Evolutionary conservation across 2,797 vertebrate genomes (phyloP), one percentile per base, ranked within the genome.

Genomic region (Aphelocoma californica): DNA sequence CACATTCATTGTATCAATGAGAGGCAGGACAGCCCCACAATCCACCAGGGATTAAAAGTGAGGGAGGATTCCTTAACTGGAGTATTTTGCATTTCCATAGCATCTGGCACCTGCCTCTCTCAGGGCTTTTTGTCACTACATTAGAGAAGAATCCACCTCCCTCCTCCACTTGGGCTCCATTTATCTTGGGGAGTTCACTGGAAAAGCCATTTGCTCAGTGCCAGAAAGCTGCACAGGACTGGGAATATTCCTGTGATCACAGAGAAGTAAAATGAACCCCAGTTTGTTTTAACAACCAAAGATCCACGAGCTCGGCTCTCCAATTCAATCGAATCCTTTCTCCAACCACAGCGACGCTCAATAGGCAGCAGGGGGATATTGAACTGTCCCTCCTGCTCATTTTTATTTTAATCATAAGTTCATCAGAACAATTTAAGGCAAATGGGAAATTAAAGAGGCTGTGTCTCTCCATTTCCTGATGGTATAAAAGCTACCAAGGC

Each of bases 391-490:
- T 54, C 28, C 66, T 47, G 58, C 60, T 65, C 50, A 7, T 51
- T 85, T 91, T 96, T 84, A 92, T 86, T 91, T 92, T 84, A 93
- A 86, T 92, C 47, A 5, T 32, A 64, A 86, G 45, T 81, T 84
- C 94, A 92, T 78, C 92, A 90, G 88, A 91, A 92, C 69, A 58
- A 92, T 71, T 65, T 60, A 72, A 86, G 83, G 74, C 80, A 89
- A 95, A 23, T 42, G 69, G 83, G 89, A 80, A 83, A 89, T 93
- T 89, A 58, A 77, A 91, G 87, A 88, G 81, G 65, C 42, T 62
- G 12, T 31, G 7, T 34, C 67, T 38, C 31, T 79, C 65, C 25
- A 18, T 71, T 88, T 72, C 78, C 77, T 69, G 19, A 19, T 3
- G 47, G 69, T 15, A 34, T 31, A 36, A 75, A 87, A 87, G 53